Evolutionary conservation across 1,140 invertebrate species (phyloP).

Genomic region (Drosophila littoralis): DNA sequence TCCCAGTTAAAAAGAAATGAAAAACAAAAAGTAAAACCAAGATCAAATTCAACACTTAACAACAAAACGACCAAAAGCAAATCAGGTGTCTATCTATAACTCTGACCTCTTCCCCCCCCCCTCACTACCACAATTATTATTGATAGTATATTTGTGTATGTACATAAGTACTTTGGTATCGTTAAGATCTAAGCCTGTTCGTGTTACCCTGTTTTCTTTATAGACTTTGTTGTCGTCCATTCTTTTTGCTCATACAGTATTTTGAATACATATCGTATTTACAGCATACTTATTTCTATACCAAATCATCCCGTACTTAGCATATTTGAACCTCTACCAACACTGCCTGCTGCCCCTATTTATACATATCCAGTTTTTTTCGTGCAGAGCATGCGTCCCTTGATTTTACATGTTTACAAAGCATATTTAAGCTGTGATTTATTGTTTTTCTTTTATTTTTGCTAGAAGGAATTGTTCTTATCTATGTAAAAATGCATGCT

Average conservation of each 20-base stretch:
- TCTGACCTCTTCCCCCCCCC: constrained; percentile 1
- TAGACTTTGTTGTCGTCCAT: constrained; percentile 7
- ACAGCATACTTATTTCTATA: background rate
- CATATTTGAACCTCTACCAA: background rate
- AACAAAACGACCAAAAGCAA: constrained; percentile 31
- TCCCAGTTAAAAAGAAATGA: constrained; percentile 1
- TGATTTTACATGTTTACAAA: background rate
- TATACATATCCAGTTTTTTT: background rate
- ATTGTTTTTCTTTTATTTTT: background rate
- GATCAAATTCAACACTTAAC: constrained; percentile 30
- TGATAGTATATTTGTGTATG: constrained; percentile 13
- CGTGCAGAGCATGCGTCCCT: background rate
- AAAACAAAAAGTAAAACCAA: constrained; percentile 1
- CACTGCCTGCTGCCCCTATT: background rate
- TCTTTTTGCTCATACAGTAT: background rate
- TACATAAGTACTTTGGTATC: constrained; percentile 2
- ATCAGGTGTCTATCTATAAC: constrained; percentile 64
- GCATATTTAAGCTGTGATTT: background rate
- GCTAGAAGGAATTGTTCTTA: too few species aligned
- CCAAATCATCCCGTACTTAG: background rate
- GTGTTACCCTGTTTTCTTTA: background rate
- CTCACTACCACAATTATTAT: background rate
- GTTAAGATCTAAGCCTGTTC: constrained; percentile 7
- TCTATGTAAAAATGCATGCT: too few species aligned
- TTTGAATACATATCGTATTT: constrained; percentile 4